Percentiles rank a stretch among this genome's conserved stretches.
Conservation (phyloP, 2,113 vertebrate species). For the Rattus rattus region DNA sequence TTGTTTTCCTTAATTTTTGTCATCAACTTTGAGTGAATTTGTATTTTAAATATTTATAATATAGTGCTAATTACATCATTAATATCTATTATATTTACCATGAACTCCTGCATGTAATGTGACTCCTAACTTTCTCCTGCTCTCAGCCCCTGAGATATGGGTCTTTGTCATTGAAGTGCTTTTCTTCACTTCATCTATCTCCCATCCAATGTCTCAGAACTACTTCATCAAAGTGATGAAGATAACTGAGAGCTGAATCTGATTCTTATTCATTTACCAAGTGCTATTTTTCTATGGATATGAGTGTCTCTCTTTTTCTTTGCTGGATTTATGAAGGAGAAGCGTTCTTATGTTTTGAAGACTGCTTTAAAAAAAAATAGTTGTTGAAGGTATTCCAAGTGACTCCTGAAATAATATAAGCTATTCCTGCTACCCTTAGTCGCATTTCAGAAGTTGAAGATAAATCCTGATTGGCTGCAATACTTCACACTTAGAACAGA, state of each 20-base stretch:
- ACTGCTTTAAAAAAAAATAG: neutral
- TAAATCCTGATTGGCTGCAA: no score
- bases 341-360: neutral
- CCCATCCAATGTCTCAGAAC: neutral
- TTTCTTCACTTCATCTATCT: neutral
- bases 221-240: neutral
- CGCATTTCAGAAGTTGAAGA: neutral
- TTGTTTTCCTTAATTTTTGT: neutral
- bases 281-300: neutral
- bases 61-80: conserved; percentile 33
- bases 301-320: neutral
- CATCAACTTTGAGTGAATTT: conserved; percentile 30
- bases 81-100: conserved; percentile 5
- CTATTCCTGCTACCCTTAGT: neutral
- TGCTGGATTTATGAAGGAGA: neutral
- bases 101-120: neutral
- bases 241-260: neutral
- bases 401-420: neutral
- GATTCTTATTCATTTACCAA: neutral
- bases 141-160: neutral
- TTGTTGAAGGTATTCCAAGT: neutral
- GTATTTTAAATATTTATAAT: conserved; percentile 45
- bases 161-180: neutral
- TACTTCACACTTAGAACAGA: neutral
- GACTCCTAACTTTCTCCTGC: neutral